These are phyloP conservation scores for Troides helena DNA, from an alignment of 2,888 invertebrate genomes.

Conservation along the genomic window DNA sequence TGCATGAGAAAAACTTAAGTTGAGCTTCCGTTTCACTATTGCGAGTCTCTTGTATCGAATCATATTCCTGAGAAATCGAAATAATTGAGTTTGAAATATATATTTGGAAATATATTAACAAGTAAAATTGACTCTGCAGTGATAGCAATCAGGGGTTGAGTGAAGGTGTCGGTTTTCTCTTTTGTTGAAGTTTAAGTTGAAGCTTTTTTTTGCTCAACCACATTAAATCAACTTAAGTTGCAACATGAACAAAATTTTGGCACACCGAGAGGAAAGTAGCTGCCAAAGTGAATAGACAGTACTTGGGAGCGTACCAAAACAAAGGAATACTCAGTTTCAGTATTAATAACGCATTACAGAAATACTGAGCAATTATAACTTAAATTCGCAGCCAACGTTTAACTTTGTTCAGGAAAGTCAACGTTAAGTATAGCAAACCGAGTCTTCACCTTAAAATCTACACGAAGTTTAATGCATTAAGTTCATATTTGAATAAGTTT, in stretches of 20 bases:
- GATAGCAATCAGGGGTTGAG: neutral
- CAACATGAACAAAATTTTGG: slow-evolving; percentile 19
- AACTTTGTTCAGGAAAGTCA: too few relatives aligned
- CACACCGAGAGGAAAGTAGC: slow-evolving; percentile 4
- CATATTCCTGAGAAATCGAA: neutral
- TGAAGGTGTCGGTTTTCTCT: neutral
- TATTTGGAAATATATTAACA: too few relatives aligned
- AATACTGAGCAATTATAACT: slow-evolving; percentile 1
- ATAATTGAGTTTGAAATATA: too few relatives aligned
- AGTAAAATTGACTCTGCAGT: neutral
- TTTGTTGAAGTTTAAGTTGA: neutral
- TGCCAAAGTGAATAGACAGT: slow-evolving; percentile 20
- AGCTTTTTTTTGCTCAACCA: neutral
- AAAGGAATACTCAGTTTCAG: neutral
- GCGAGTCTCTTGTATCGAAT: neutral
- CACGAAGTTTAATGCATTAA: too few relatives aligned
- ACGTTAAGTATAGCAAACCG: too few relatives aligned
- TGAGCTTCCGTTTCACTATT: neutral
- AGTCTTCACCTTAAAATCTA: too few relatives aligned
- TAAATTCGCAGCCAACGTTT: neutral
- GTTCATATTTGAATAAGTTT: too few relatives aligned
- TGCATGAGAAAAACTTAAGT: neutral
- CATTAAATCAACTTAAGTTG: slow-evolving; percentile 8
- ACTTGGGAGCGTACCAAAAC: slow-evolving; percentile 9
- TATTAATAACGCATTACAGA: neutral